These are phyloP conservation scores for Paramisgurnus dabryanus DNA, from an alignment of 2,113 vertebrate genomes.

Conservation along the genomic window DNA sequence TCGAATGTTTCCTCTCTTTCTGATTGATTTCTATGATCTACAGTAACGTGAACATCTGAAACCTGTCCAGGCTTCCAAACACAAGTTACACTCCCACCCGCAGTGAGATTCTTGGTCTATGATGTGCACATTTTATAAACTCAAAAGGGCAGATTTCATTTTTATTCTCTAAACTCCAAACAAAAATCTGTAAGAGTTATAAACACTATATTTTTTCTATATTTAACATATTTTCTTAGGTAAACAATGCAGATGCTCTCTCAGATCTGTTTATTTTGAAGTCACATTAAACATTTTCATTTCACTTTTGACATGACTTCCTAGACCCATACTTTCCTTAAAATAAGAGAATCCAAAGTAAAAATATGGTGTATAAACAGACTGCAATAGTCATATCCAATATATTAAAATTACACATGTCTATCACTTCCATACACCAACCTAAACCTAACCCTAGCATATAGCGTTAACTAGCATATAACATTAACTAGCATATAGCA, in stretches of 20 bases:
- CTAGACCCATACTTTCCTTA: too few relatives aligned
- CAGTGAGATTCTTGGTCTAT: conserved; percentile 31
- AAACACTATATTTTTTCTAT: neutral
- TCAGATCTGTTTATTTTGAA: too few relatives aligned
- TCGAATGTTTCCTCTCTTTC: neutral
- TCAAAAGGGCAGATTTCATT: conserved; percentile 4
- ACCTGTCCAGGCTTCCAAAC: conserved; percentile 17
- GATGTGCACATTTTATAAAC: conserved; percentile 35
- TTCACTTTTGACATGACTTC: too few relatives aligned
- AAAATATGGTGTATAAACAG: too few relatives aligned
- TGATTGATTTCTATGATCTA: conserved; percentile 33
- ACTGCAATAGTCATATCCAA: too few relatives aligned
- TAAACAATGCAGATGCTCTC: neutral
- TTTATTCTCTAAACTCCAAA: neutral
- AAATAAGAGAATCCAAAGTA: too few relatives aligned
- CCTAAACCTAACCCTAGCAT: too few relatives aligned
- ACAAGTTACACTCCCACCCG: conserved; percentile 19
- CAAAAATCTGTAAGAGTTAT: neutral
- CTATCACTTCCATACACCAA: too few relatives aligned
- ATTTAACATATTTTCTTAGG: neutral
- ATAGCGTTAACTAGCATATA: too few relatives aligned
- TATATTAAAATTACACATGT: too few relatives aligned
- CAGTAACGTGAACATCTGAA: conserved; percentile 39
- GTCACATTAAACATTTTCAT: too few relatives aligned
- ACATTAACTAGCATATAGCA: too few relatives aligned